Percentiles rank a stretch among this genome's conserved stretches.
phyloP scores from a whole-genome alignment of 2,888 invertebrate genomes.

The Corythucha ciliata region DNA sequence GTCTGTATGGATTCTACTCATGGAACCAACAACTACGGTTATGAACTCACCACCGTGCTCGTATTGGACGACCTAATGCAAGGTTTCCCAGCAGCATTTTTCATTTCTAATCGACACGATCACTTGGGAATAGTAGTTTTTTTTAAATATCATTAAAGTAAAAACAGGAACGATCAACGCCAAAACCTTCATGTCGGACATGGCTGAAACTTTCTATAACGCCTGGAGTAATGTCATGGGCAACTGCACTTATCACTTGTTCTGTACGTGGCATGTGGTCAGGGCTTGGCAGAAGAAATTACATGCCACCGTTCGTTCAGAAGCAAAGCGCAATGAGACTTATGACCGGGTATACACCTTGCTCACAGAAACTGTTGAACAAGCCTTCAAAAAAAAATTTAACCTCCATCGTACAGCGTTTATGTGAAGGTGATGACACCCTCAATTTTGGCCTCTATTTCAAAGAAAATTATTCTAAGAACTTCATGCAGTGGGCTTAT shows the following conservation, averaged over 20 bases:
- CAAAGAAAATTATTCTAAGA: neutral
- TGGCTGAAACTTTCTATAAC: slow-evolving; percentile 32
- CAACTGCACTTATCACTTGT: slow-evolving; percentile 22
- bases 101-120: slow-evolving; percentile 24
- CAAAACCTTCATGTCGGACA: slow-evolving; percentile 36
- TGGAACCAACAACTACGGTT: slow-evolving; percentile 31
- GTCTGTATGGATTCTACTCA: slow-evolving; percentile 36
- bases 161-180: slow-evolving; percentile 13
- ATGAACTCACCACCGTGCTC: slow-evolving; percentile 32
- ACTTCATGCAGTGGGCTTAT: slow-evolving; percentile 25
- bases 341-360: neutral
- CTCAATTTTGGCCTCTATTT: slow-evolving; percentile 1
- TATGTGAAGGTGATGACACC: slow-evolving; percentile 1
- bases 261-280: slow-evolving; percentile 36
- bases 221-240: slow-evolving; percentile 33
- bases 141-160: slow-evolving; percentile 27
- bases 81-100: slow-evolving; percentile 34
- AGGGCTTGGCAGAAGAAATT: slow-evolving; percentile 16
- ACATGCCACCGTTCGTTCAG: neutral
- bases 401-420: no score
- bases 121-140: slow-evolving; percentile 23
- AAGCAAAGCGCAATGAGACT: neutral
- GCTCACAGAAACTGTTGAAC: slow-evolving; percentile 3
- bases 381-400: neutral
- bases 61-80: slow-evolving; percentile 33